Conservation (phyloP, 2,797 vertebrate genomes). For the Selene dorsalis region DNA sequence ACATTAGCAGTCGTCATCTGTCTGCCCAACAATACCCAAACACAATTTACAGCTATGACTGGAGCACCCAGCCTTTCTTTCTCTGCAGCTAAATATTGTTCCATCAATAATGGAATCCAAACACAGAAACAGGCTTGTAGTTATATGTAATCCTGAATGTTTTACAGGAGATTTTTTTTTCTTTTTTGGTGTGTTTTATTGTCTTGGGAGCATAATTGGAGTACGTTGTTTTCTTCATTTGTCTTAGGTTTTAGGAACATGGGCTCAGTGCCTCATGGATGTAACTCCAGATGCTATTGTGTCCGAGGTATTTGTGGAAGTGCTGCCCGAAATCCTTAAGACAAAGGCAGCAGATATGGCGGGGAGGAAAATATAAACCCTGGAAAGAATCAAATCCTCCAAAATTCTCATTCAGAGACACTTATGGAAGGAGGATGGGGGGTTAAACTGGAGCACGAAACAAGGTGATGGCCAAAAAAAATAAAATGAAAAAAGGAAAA, state of each 20-base stretch:
- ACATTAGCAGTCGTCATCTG: constrained; percentile 80
- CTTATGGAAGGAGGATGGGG: constrained; percentile 20
- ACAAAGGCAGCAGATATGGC: constrained; percentile 76
- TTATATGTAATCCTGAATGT: constrained; percentile 81
- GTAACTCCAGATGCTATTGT: constrained; percentile 79
- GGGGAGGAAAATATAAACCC: constrained; percentile 50
- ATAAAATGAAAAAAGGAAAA: neutral
- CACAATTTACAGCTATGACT: constrained; percentile 64
- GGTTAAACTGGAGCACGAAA: constrained; percentile 42
- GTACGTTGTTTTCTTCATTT: constrained; percentile 76
- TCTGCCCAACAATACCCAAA: constrained; percentile 73
- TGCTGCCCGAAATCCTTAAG: constrained; percentile 78
- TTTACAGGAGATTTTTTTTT: constrained; percentile 70
- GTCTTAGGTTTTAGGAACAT: constrained; percentile 81
- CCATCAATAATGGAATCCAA: constrained; percentile 78
- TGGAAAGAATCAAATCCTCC: constrained; percentile 53
- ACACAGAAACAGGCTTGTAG: constrained; percentile 73
- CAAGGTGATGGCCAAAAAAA: constrained; percentile 35
- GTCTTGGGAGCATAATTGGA: constrained; percentile 77
- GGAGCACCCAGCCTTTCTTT: constrained; percentile 70
- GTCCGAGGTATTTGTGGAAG: constrained; percentile 78
- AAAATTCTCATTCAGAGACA: constrained; percentile 51
- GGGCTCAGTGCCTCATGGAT: constrained; percentile 74
- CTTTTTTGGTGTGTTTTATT: constrained; percentile 68
- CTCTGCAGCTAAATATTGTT: constrained; percentile 76